A percentile compares a stretch with the other conserved stretches of the same genome.
Evolutionary conservation across 2,888 invertebrate species (phyloP).

Genomic region (Drosophila stalkeri): DNA sequence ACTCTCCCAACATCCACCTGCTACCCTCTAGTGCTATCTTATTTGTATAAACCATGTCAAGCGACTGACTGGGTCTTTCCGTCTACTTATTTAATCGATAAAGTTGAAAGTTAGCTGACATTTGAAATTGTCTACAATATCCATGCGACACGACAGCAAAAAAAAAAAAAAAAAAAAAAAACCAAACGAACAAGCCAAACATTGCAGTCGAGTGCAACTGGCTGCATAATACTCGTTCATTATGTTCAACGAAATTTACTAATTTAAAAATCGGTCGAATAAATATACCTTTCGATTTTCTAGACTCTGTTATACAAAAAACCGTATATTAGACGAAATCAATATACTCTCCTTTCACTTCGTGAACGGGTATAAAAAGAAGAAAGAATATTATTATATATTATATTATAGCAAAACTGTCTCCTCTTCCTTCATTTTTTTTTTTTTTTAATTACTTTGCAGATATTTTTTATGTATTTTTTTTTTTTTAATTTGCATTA

Average conservation of each 20-base stretch:
- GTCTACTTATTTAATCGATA: slow-evolving; percentile 68
- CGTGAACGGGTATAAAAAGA: slow-evolving; percentile 12
- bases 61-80: slow-evolving; percentile 6
- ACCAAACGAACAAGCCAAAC: no score
- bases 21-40: slow-evolving; percentile 44
- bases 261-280: not conserved
- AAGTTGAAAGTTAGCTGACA: slow-evolving; percentile 53
- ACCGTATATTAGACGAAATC: not conserved
- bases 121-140: slow-evolving; percentile 34
- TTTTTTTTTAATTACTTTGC: no score
- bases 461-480: no score
- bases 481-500: no score
- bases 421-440: no score
- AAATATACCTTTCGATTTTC: not conserved
- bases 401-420: no score
- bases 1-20: not conserved
- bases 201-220: not conserved
- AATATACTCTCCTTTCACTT: not conserved
- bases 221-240: not conserved
- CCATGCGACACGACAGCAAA: slow-evolving; percentile 44
- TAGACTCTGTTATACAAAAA: no score
- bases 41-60: slow-evolving; percentile 50
- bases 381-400: no score
- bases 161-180: no score
- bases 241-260: not conserved